Base-by-base conservation (phyloP, 1,140 invertebrate species). In the Zelostemma sp. region DNA sequence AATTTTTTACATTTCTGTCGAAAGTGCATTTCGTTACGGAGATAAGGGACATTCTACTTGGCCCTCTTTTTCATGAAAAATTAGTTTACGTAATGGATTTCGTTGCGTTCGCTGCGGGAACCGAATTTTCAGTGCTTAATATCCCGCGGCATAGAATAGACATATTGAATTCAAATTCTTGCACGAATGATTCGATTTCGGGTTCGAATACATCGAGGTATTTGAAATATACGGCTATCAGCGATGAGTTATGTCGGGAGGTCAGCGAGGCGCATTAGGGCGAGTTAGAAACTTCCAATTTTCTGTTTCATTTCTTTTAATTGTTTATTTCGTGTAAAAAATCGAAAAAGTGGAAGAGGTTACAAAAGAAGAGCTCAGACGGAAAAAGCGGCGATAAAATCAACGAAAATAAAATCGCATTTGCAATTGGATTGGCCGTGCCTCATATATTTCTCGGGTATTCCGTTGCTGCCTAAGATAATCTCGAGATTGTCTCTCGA, bases 131-230 rank as follows among this genome's bases (percentile, higher is more conserved):
- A 49, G 19, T 31, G 47, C n/a, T 9, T 47, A 49, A 49, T 49
- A 49, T 49, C 25, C 6, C 47, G 14, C 12, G 11, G 19, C n/a
- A 14, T 31, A 33, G 17, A 19, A 41, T 17, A 8, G 15, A 35
- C 31, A 14, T 40, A 53, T 40, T 38, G 31, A 17, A 53, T 38
- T 21, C 8, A 11, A 21, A 38, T 53, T 53, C 18, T 53, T 40
- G 33, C 14, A 18, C 31, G 18, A 53, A 35, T 17, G 31, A 18
- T 53, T 40, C 31, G 15, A 11, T 11, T 12, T 15, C 17, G 21
- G 33, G 43, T 45, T 18, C 46, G 19, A 40, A 61, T 54, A 66
- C 41, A 35, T 50, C 35, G 48, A 65, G 51, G 35, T 50, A 18
- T 54, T n/a, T 31, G 8, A 33, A 18, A 9, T 16, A 55, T 16